Base-by-base conservation (phyloP, 2,113 vertebrate genomes). In the Marmota flaviventris region DNA sequence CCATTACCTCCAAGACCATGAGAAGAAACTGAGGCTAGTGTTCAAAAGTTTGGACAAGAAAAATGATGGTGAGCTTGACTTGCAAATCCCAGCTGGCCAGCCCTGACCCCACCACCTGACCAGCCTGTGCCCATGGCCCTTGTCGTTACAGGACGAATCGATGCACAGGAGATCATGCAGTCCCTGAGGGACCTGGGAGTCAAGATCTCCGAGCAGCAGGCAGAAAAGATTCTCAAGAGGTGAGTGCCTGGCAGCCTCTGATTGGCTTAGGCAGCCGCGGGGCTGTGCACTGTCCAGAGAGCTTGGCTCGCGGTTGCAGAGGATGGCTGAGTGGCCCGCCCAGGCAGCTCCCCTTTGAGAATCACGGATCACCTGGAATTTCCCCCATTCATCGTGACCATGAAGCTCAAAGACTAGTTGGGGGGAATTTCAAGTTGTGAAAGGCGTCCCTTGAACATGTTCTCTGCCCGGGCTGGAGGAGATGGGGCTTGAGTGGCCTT, bases 41-140 rank as follows among this genome's bases (percentile, higher is more conserved):
- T 99, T 99, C 97, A 99, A 99, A 98, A 99, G 99, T 95, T 96
- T 99, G 97, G 99, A 99, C 98, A 99, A 99, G 95, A 99, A 99
- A 98, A 99, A 99, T 6, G 99, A 99, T 88, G 99, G 99, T 99
- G 97, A 98, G 98, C 3, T 0, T 5, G 3, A 70, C 79, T 78
- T 25, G 0, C 0, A 2, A 78, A 45, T 34, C 17, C 20, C 0
- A 1, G 72, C 70, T 0, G 2, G 18, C 53, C 0, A 0, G 22
- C 77, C 39, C 0, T 0, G 56, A 73, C 8, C 84, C 25, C 3
- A 0, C 20, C 0, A 0, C 29, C 0, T 2, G 45, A 25, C 42
- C 0, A 1, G 0, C 56, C 17, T 2, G 48, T 12, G 85, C 97
- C 98, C 85, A 32, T 1, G 14, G 94, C 61, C 69, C 65, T 0